Percentiles rank a stretch among this genome's conserved stretches.
Conservation (phyloP, 2,888 invertebrate species). For the Drosophila melanosoma region DNA sequence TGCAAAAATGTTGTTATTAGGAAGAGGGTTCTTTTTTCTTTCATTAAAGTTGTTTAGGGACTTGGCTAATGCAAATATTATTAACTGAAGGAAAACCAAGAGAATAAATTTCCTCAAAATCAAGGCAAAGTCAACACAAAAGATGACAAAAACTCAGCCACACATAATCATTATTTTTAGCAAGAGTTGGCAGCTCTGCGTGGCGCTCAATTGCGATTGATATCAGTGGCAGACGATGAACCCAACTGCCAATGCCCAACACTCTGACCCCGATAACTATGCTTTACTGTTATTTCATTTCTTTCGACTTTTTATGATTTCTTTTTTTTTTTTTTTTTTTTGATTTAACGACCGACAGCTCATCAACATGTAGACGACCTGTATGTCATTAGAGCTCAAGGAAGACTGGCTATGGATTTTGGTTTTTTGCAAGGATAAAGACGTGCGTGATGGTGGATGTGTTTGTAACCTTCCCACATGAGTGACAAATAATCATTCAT, state of each 20-base stretch:
- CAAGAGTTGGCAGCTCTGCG: constrained; percentile 53
- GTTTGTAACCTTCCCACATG: constrained; percentile 28
- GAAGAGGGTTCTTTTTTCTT: neutral
- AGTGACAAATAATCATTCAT: constrained; percentile 65
- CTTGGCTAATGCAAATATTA: constrained; percentile 51
- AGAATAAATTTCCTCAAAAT: constrained; percentile 33
- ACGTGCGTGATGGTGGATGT: neutral
- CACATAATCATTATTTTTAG: constrained; percentile 68
- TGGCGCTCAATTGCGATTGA: constrained; percentile 53
- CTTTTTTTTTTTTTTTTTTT: constrained; percentile 6
- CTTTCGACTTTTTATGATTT: neutral
- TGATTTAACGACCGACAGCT: constrained; percentile 56
- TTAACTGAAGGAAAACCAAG: constrained; percentile 40
- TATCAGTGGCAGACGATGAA: constrained; percentile 44
- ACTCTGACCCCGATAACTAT: constrained; percentile 34
- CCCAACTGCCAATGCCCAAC: neutral
- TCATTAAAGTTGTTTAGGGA: constrained; percentile 44
- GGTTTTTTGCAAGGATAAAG: constrained; percentile 17
- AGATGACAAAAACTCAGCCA: constrained; percentile 30
- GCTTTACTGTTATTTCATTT: constrained; percentile 29
- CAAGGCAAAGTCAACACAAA: constrained; percentile 26
- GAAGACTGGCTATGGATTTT: constrained; percentile 34
- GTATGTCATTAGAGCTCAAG: constrained; percentile 68
- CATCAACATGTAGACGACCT: constrained; percentile 62
- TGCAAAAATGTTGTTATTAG: constrained; percentile 38